Base-by-base conservation (phyloP, 1,140 invertebrate genomes). In the Tetramorium parvispinum region DNA sequence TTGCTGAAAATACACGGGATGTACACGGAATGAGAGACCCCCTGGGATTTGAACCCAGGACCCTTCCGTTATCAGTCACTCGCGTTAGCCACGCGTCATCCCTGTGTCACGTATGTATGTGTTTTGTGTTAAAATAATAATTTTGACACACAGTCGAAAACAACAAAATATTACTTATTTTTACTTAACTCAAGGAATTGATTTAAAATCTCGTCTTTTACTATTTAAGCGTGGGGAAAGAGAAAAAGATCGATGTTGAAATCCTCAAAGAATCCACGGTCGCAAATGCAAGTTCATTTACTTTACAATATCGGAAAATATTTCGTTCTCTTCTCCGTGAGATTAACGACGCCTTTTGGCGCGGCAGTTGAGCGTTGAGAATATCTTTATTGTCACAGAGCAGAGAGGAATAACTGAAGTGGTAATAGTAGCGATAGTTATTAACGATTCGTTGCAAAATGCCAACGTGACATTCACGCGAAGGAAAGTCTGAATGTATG, bases 391-490 rank as follows among this genome's bases (percentile, higher is more conserved):
- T 71, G 24, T 75, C 43, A 21, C 11, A 16, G 11, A 59, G 57
- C 53, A 27, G 24, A 27, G 24, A n/a, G 21, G 40, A 59, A 75
- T 32, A 59, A 59, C 40, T 37, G 3, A 46, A 57, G 65, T 43
- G 68, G 37, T 68, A 55, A 71, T 71, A 73, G 53, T 83, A 59
- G 53, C 68, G 68, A 24, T 73, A 43, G 68, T 59, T 83, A 73
- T 75, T 83, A 83, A 55, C 66, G 40, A 83, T 57, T 75, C 53
- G 79, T 61, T 75, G 66, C 79, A 83, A 83, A 83, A 83, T 83
- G 79, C 79, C 79, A 83, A 24, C 68, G 68, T 83, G 79, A 83
- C 79, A 83, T 83, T 83, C 68, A 37, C 79, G 79, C 79, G 68
- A 46, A 75, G 68, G 68, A 83, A 83, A 83, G 79, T 83, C 68